Base-by-base conservation (phyloP, 2,888 invertebrate species). In the Lasioglossum zephyrum region DNA sequence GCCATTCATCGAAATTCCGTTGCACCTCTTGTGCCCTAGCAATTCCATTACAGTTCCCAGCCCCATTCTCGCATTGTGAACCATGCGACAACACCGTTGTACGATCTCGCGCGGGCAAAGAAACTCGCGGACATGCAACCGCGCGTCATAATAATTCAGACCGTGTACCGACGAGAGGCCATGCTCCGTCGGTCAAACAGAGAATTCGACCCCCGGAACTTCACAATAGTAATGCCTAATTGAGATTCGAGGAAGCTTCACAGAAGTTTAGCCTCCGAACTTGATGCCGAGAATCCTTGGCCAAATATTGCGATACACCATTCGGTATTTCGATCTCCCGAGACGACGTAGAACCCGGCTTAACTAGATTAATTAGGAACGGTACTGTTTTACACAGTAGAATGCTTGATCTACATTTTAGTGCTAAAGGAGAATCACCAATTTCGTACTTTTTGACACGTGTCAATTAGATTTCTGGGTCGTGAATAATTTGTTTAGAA, bases 1-100 rank as follows among this genome's bases (percentile, higher is more conserved):
- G 26, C 76, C 74, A 66, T 73, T 81, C 69, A 84, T 88, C 79
- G 84, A 78, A 86, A 84, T 88, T 88, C 79, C 66, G 57, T 41
- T 63, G 69, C 49, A 31, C 47, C 26, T 66, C 77, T 49, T 13
- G 41, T 22, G 9, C 49, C 26, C 2, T 31, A 36, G 4, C 47
- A 73, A 49, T 77, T 76, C 47, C 9, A 53, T 79, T 73, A 82
- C 8, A 16, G 47, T 77, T 73, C 2, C 47, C 5, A 2, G 53
- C 53, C 53, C 22, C 11, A 26, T 31, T 63, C 63, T 73, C 77
- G 49, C 11, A 49, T 41, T n/a, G 22, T 9, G 22, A 22, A 39
- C 60, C 36, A 2, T 18, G 39, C 60, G 13, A 70, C 72, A 72
- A 72, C 75, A 39, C 31, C 22, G n/a, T 6, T 16, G 13, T 16